These are phyloP conservation scores for Eutrigla gurnardus DNA, from an alignment of 2,797 vertebrate genomes.

Conservation along the genomic window DNA sequence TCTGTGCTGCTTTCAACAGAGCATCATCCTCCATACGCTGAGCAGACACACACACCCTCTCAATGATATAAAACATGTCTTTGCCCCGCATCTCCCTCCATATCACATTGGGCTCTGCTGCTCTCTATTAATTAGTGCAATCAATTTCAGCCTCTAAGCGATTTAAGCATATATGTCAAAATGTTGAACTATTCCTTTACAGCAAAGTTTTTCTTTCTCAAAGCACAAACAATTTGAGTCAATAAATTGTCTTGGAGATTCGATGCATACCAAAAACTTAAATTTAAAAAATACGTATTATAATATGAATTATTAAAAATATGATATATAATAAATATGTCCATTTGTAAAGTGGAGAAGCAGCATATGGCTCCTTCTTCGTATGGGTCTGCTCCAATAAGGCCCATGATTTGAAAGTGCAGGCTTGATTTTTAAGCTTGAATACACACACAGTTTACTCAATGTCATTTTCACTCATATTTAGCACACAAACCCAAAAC, in stretches of 20 bases:
- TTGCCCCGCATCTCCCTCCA: conserved; percentile 3
- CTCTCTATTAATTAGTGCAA: too few relatives aligned
- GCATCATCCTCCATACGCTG: conserved; percentile 18
- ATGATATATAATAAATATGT: neutral
- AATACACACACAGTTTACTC: conserved; percentile 1
- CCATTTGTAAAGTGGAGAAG: neutral
- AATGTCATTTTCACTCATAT: conserved; percentile 14
- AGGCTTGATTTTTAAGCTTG: conserved; percentile 17
- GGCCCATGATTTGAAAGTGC: conserved; percentile 7
- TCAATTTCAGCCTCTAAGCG: neutral
- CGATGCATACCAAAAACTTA: neutral
- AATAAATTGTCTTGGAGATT: neutral
- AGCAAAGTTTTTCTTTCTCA: neutral
- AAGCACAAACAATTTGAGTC: neutral
- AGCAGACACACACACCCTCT: neutral
- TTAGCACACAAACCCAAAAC: conserved; percentile 2
- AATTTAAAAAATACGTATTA: neutral
- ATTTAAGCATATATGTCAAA: neutral
- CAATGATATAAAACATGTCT: conserved; percentile 21
- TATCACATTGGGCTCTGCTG: neutral
- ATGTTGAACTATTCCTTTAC: neutral
- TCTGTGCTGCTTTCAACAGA: conserved; percentile 30
- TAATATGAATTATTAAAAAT: neutral
- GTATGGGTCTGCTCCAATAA: conserved; percentile 10
- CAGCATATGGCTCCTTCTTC: neutral